Base-by-base conservation (phyloP, 2,888 invertebrate species). In the Nomada ruficornis region DNA sequence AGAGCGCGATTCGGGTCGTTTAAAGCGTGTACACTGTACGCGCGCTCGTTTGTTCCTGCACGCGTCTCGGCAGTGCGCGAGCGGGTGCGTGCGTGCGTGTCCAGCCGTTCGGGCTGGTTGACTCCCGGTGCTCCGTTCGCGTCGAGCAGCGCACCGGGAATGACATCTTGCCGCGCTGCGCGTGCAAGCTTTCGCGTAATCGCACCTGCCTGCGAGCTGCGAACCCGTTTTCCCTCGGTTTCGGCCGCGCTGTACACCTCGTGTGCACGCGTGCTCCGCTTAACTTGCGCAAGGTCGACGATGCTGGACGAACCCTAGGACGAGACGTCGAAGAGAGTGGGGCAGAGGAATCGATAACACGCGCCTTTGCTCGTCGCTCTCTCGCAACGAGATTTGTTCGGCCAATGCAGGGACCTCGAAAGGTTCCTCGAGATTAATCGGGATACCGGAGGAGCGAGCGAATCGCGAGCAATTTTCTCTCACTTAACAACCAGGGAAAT, bases 81-180 rank as follows among this genome's bases (percentile, higher is more conserved):
- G 7, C 52, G 62, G 59, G 60, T 42, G 44, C 55, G n/a, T 54
- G 59, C 54, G 70, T 67, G 88, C 87, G 80, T 84, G 89, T 77
- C 60, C 69, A 74, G 69, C 83, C 82, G 90, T 88, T 86, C 83
- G 82, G 88, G 71, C 81, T 78, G 81, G 80, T 86, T 73, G 83
- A 80, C 80, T 86, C 81, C 74, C 36, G 80, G 63, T 52, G 76
- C 68, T 75, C 55, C 50, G 67, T 47, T 81, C 76, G 82, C 68
- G 68, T 74, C 82, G 77, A 63, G 71, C 73, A 26, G 55, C 29
- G 10, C 67, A 67, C 84, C 85, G 83, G 88, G 89, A 91, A 89
- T 92, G 93, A 91, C 92, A 92, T 90, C 92, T 92, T 78, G 87
- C 84, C 77, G 86, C 86, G 88, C 88, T 89, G 89, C 90, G 87